Conservation (phyloP, 2,113 vertebrate species). For the Sebastes schlegelii region DNA sequence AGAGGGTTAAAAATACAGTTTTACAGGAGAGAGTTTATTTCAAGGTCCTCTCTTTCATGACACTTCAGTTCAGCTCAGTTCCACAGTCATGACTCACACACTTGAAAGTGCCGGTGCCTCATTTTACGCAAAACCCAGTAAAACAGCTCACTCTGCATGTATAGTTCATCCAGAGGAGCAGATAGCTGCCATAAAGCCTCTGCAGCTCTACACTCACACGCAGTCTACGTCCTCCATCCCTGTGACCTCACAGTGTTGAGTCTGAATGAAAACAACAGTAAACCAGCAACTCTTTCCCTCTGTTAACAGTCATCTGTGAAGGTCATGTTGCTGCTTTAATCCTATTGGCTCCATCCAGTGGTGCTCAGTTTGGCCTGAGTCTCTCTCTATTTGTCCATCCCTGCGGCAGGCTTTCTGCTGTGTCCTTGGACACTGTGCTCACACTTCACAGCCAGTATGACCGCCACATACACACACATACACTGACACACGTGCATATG, state of each 20-base stretch:
- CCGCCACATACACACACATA: conserved; percentile 12
- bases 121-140: not conserved
- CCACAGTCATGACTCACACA: not conserved
- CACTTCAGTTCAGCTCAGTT: not conserved
- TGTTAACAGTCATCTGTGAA: conserved; percentile 57
- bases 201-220: not conserved
- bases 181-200: not conserved
- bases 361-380: conserved; percentile 36
- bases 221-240: conserved; percentile 16
- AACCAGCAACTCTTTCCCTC: conserved; percentile 8
- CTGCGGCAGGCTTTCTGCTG: conserved; percentile 49
- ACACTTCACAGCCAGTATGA: conserved; percentile 37
- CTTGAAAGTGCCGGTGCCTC: not conserved
- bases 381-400: conserved; percentile 49
- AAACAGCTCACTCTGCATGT: not conserved
- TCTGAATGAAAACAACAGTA: conserved; percentile 39
- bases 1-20: not conserved
- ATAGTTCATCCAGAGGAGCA: not conserved
- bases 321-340: conserved; percentile 67
- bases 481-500: not conserved
- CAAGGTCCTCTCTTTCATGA: not conserved
- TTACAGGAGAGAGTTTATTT: not conserved
- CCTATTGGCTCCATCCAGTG: conserved; percentile 52
- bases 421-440: conserved; percentile 67
- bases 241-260: conserved; percentile 21